Base-by-base conservation (phyloP, 2,888 invertebrate species). In the Amblyjoppa proteus region DNA sequence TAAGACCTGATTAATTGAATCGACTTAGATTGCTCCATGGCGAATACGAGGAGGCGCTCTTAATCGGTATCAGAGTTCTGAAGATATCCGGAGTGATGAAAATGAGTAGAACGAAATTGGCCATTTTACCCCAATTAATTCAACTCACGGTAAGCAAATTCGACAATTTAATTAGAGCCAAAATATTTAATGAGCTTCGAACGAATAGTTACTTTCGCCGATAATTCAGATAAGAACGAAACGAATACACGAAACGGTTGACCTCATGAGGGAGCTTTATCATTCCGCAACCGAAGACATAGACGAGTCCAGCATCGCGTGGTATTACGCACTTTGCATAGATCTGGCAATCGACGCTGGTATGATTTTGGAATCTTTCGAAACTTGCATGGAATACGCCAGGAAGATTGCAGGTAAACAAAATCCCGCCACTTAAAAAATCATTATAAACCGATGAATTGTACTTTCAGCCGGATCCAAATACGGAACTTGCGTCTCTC, bases 321-420 rank as follows among this genome's bases (percentile, higher is more conserved):
- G 95, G 95, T 96, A 96, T 88, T 95, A 95, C 87, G 95, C 96
- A 0, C 93, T 96, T 51, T 95, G 95, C 85, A 94, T 96, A 79
- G 96, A 96, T 77, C 90, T 96, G 88, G 94, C 95, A 74, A 89
- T 96, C 56, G 95, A 96, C 88, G 95, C 96, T 87, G 95, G 96
- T 5, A 95, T 96, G 89, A 93, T 94, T 80, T 88, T 96, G 70
- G 95, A 95, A 90, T 92, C 94, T 0, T 94, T 95, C 3, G 91
- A 94, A 25, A 94, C 93, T 66, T 95, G 95, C 83, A 94, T 93
- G 84, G 90, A 92, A 4, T 95, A 94, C 83, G 95, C 95, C 2
- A 93, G 94, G 66, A 92, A 90, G 88, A 73, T 89, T 1, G 38
- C 86, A 0, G 83, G 91, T 91, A 69, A 81, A 41, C 68, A 45